Evolutionary conservation across 2,113 vertebrate species (phyloP).

Genomic region (Myiopsitta monachus): DNA sequence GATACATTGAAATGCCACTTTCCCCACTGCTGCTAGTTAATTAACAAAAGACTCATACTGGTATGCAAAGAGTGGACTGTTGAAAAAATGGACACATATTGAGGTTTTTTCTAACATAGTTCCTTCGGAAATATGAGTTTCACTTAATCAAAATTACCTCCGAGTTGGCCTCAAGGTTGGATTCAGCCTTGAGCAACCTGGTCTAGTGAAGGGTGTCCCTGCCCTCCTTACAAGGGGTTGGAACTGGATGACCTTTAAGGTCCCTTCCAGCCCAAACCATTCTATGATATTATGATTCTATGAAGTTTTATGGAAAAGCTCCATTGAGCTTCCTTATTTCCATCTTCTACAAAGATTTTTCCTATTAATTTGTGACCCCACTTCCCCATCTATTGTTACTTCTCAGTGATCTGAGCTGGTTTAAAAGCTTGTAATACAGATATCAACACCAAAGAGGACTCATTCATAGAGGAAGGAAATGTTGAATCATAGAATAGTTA

Average conservation of each 20-base stretch:
- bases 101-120: not conserved
- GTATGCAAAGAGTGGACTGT: not conserved
- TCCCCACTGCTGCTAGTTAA: not conserved
- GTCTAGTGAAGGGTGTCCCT: not conserved
- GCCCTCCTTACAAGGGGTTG: not conserved
- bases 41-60: not conserved
- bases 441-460: not conserved
- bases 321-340: not conserved
- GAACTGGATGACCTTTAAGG: not conserved
- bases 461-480: not conserved
- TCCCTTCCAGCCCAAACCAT: not conserved
- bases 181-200: not conserved
- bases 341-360: not conserved
- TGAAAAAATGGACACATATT: not conserved
- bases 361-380: not conserved
- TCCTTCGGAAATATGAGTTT: not conserved
- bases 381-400: not conserved
- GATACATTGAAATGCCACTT: not conserved
- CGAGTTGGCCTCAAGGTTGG: not conserved
- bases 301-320: not conserved
- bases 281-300: not conserved
- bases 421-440: not conserved
- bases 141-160: not conserved
- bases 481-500: too few species aligned
- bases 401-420: fast-evolving